Evolutionary conservation across 2,888 invertebrate genomes (phyloP), one percentile per base, ranked within the genome.

Genomic region (Osmoderma eremita): DNA sequence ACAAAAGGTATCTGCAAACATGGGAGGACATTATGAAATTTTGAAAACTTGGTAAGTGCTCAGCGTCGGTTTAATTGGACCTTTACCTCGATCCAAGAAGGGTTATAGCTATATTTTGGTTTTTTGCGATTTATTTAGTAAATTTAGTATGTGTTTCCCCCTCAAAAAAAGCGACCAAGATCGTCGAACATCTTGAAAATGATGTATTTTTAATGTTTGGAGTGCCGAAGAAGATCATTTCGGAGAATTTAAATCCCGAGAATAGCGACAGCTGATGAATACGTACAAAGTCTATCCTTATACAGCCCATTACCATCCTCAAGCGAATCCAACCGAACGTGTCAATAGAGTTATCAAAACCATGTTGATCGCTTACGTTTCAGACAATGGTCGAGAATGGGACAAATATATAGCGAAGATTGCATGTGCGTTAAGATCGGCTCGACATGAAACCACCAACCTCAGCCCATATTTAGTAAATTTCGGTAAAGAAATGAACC

Each of bases 251-350:
- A 45, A 58, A 2, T 30, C 72, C 0, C 71, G 69, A 17, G 24
- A 56, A 10, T 75, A 73, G 45, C 20, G 15, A 4, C 6, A 22
- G 6, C 17, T 67, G 3, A 2, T 36, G n/a, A 51, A 20, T 6
- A 66, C 63, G 3, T 75, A 72, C 50, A 56, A 71, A 3, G 63
- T 72, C 1, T 67, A 65, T 20, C 62, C 51, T 5, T 70, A 58
- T 54, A 76, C 70, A 42, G 68, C 74, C 0, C 24, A 66, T n/a
- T 78, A 79, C 62, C 74, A 76, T 20, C 77, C 78, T 0, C 65
- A 65, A 41, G 64, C 68, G 4, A 70, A 71, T 51, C 66, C 67
- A 8, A 54, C 64, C 1, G 71, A 70, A 58, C 41, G 70, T 8
- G 58, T 67, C 2, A 70, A 72, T 45, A 12, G 62, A 2, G 54